Evolutionary conservation across 2,113 vertebrate genomes (phyloP).

Genomic region (Climacteris rufus): DNA sequence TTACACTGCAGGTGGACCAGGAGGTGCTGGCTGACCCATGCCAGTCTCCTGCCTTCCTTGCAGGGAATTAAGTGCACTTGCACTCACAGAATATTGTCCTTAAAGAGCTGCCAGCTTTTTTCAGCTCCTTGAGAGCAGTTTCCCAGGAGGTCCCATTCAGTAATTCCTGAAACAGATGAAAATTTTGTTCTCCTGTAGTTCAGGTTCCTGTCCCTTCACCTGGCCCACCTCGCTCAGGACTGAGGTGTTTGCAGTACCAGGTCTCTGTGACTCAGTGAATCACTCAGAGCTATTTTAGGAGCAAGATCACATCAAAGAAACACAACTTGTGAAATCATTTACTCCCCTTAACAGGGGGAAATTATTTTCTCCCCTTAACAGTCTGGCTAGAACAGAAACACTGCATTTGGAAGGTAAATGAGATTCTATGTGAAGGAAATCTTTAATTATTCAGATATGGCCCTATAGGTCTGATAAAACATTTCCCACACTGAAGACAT

Average conservation of each 20-base stretch:
- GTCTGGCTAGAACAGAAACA: background rate
- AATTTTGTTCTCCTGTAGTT: background rate
- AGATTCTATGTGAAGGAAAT: background rate
- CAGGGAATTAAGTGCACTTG: background rate
- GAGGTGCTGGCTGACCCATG: background rate
- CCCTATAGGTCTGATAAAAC: background rate
- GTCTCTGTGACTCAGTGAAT: accelerated
- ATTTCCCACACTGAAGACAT: background rate
- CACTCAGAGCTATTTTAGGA: background rate
- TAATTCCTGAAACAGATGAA: background rate
- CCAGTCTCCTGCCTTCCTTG: background rate
- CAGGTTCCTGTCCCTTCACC: background rate
- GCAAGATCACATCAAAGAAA: background rate
- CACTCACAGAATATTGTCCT: background rate
- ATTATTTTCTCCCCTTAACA: background rate
- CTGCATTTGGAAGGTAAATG: background rate
- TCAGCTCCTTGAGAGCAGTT: background rate
- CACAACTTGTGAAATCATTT: background rate
- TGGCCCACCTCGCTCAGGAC: background rate
- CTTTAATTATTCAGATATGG: background rate
- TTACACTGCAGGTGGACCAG: background rate
- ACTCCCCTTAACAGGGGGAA: background rate
- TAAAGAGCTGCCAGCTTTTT: background rate
- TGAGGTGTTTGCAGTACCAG: background rate
- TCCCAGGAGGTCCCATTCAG: background rate